Base-by-base conservation (phyloP, 2,113 vertebrate genomes). In the Python bivittatus region DNA sequence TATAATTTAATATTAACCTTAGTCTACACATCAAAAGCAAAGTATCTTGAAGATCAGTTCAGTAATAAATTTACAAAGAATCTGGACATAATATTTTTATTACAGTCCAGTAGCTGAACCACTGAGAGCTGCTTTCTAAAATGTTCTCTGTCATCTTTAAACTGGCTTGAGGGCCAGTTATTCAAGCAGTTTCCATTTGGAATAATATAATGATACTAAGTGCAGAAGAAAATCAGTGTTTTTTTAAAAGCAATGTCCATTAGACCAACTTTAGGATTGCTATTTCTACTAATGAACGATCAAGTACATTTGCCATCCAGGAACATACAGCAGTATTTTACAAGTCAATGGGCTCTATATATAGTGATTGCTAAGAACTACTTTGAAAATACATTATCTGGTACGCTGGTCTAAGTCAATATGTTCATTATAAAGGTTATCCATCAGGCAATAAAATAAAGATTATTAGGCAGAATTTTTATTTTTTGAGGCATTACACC, bases 261-360 rank as follows among this genome's bases (percentile, higher is more conserved):
- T 96, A 93, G 94, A 95, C 86, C 94, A 91, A 93, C 92, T 92
- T 95, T 84, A 92, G 92, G 88, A 96, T 94, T 91, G 58, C 94
- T 83, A 93, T 52, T 33, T 86, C 48, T 88, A 88, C 93, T 95
- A 96, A 94, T 93, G 88, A 95, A 85, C 93, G 96, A 95, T 87
- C 92, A 93, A 93, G 92, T 96, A 92, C 85, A 93, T 95, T 97
- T 94, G 93, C 88, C 89, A 64, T 90, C 92, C 91, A 92, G 53
- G 92, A 95, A 92, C 90, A 93, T 52, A 84, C 0, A 96, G 93
- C 83, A 95, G 89, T 96, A 90, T 96, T 96, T 97, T 91, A 95
- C 96, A 97, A 96, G 97, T 97, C 97, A 97, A 3, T 95, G 96
- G 53, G 48, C 97, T 97, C 96, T 96, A 96, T 95, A 92, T n/a